Base-by-base conservation (phyloP, 1,140 invertebrate genomes). In the Condylostylus longicornis region DNA sequence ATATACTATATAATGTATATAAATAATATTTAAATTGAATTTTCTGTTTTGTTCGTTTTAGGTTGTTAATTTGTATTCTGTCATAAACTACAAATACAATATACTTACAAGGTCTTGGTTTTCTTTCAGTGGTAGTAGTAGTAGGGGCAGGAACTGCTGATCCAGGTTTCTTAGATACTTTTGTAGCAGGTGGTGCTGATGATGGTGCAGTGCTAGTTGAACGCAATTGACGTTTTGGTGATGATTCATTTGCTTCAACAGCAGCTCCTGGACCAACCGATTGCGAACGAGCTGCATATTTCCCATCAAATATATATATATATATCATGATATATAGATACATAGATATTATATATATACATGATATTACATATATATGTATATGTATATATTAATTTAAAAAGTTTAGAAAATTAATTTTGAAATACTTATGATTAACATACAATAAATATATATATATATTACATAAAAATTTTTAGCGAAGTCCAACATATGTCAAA, bases 191-290 rank as follows among this genome's bases (percentile, higher is more conserved):
- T 46, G 62, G 61, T 40, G 54, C 58, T 14, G 65, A 61, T 55
- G 59, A 50, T 44, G 67, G 68, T 39, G 66, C 66, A 38, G 58
- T 61, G 46, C 59, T 72, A 44, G 67, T 73, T 38, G 66, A 77
- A 62, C 63, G 74, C 20, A 77, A 70, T 43, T 79, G 75, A 40
- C 79, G 71, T 49, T 82, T 81, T 18, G 81, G 80, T 14, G 79
- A 80, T 57, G 74, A 76, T 46, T 77, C 73, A 43, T 49, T 60
- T 46, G 55, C 53, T 37, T 53, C 49, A 40, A 64, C 62, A n/a
- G n/a, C n/a, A n/a, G n/a, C n/a, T 40, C 61, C 62, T 9, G 75
- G 75, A 38, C 75, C 77, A 43, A 76, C 71, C 28, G 77, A 79
- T 55, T 79, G 75, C 15, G 76, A 79, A 42, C 77, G 71, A 50